phyloP scores from a whole-genome alignment of 2,797 vertebrate genomes.

The Anisognathus igniventris region DNA sequence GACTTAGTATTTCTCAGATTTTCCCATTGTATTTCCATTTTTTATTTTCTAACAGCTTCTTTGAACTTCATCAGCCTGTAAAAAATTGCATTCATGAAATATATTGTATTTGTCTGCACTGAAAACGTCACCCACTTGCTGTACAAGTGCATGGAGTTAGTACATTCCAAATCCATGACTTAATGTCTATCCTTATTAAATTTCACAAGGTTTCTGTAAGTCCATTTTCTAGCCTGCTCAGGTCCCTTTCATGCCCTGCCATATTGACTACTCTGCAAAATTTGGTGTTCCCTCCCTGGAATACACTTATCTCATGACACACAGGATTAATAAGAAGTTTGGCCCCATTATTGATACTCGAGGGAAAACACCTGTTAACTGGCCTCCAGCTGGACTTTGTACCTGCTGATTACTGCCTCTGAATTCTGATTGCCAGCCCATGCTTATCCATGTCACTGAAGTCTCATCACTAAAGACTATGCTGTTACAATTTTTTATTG shows the following conservation, averaged over 20 bases:
- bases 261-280: background rate
- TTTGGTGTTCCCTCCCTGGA: background rate
- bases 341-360: accelerated
- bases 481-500: background rate
- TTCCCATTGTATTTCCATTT: background rate
- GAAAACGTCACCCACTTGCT: background rate
- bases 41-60: background rate
- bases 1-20: background rate
- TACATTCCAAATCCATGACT: background rate
- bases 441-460: background rate
- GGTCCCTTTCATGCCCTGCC: background rate
- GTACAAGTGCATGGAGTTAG: background rate
- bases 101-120: background rate
- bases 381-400: background rate
- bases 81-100: background rate
- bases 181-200: background rate
- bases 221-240: background rate
- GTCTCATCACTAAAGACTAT: background rate
- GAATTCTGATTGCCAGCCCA: background rate
- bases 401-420: background rate
- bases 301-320: background rate
- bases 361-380: background rate
- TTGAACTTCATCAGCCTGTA: background rate
- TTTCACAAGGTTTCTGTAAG: background rate
- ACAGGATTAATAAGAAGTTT: background rate